These are phyloP conservation scores for Oenanthe melanoleuca DNA, from an alignment of 2,113 vertebrate species.

Conservation along the genomic window DNA sequence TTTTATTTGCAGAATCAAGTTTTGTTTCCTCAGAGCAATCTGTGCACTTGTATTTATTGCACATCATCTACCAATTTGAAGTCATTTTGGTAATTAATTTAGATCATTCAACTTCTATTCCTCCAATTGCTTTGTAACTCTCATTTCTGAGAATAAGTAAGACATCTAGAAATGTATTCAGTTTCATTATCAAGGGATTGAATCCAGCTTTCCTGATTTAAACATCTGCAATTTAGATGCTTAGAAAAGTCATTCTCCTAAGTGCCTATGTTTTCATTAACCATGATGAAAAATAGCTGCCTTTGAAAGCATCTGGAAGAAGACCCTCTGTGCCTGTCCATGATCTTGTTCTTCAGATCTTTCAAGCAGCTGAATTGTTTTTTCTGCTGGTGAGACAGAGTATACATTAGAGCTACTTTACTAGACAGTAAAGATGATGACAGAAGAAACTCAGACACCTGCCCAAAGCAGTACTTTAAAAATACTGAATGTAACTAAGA, in stretches of 20 bases:
- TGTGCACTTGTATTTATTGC: not conserved
- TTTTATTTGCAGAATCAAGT: not conserved
- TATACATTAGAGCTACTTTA: not conserved
- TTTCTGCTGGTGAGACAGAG: accelerated
- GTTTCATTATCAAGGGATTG: not conserved
- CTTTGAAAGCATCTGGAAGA: not conserved
- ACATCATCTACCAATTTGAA: not conserved
- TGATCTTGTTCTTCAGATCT: not conserved
- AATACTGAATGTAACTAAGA: not conserved
- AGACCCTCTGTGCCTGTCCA: not conserved
- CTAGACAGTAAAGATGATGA: not conserved
- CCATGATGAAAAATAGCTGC: not conserved
- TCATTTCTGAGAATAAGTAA: not conserved
- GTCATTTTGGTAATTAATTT: constrained; percentile 39
- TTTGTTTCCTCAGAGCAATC: not conserved
- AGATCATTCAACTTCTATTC: not conserved
- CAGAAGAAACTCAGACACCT: not conserved
- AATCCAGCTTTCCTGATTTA: not conserved
- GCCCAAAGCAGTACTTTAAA: not conserved
- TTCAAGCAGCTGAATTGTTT: not conserved
- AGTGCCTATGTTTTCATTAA: not conserved
- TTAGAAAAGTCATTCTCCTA: not conserved
- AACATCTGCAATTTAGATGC: not conserved
- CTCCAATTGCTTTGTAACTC: not conserved
- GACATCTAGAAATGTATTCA: not conserved